Evolutionary conservation across 2,888 invertebrate genomes (phyloP), one percentile per base, ranked within the genome.

Genomic region (Opisthograptis luteolata): DNA sequence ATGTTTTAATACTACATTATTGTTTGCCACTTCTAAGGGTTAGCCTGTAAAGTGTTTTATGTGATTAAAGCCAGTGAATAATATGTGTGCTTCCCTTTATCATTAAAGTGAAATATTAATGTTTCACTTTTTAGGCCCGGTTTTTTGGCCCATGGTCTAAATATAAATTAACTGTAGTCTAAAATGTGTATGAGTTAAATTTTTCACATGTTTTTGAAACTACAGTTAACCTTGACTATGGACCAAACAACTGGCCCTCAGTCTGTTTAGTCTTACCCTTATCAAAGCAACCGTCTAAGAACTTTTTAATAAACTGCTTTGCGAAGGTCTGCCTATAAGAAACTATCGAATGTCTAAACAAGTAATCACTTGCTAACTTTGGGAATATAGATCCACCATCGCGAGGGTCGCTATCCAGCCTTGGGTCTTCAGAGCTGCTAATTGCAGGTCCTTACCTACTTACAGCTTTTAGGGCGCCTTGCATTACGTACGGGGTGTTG

Each of bases 331-430:
- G 15, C 22, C 20, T 36, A 10, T 22, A 8, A 19, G 25, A 14
- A 43, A 28, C 22, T 37, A 34, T 52, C 53, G 17, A 17, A 7
- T 22, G 22, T 22, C 22, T 65, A 60, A 64, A 55, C 51, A 42
- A 66, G 58, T 49, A 58, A 77, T 77, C 8, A n/a, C n/a, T n/a
- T n/a, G n/a, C n/a, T n/a, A n/a, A n/a, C n/a, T 83, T 66, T 79
- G 83, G 81, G 73, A 67, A 64, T 84, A 89, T 84, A 89, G 89
- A 87, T 88, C 85, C 92, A 72, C 79, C 89, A 52, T 89, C 89
- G 60, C 76, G 84, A 92, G 94, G 93, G 72, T 93, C 94, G 67
- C 92, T 81, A 61, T 91, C 91, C 79, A 91, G 91, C 66, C 81
- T 74, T 68, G 88, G 89, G 58, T 91, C 91, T 31, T 72, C 84